phyloP scores from a whole-genome alignment of 1,140 invertebrate species.

The Papilio helenus region DNA sequence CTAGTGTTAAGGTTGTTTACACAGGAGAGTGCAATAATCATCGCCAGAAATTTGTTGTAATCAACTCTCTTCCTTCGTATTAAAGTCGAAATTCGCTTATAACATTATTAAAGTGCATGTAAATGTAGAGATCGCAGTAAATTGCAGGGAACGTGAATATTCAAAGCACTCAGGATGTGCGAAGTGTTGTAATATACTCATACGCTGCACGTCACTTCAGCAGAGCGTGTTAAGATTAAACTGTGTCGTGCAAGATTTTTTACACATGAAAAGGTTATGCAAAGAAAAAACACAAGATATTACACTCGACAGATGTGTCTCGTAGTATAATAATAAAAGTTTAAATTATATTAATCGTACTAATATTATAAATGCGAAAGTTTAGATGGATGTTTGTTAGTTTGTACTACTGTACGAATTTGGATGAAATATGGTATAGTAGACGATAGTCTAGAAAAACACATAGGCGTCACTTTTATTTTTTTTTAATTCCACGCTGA shows the following conservation, averaged over 20 bases:
- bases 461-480: too few species aligned
- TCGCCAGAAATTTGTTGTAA: not conserved
- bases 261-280: not conserved
- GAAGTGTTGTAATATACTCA: slow-evolving; percentile 7
- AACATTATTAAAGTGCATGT: not conserved
- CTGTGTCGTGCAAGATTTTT: not conserved
- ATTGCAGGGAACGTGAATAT: slow-evolving; percentile 3
- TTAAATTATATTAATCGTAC: too few species aligned
- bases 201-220: not conserved
- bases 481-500: too few species aligned
- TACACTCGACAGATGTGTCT: not conserved
- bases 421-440: too few species aligned
- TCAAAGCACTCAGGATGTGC: slow-evolving; percentile 17
- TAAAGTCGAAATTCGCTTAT: not conserved
- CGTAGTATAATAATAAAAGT: too few species aligned
- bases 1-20: not conserved
- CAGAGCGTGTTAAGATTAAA: not conserved
- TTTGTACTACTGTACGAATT: too few species aligned
- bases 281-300: not conserved
- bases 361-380: too few species aligned
- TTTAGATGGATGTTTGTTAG: too few species aligned
- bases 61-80: not conserved
- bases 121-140: not conserved
- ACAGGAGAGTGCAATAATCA: slow-evolving; percentile 10
- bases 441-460: too few species aligned